phyloP scores from a whole-genome alignment of 2,113 vertebrate species.

The Calidris pugnax region DNA sequence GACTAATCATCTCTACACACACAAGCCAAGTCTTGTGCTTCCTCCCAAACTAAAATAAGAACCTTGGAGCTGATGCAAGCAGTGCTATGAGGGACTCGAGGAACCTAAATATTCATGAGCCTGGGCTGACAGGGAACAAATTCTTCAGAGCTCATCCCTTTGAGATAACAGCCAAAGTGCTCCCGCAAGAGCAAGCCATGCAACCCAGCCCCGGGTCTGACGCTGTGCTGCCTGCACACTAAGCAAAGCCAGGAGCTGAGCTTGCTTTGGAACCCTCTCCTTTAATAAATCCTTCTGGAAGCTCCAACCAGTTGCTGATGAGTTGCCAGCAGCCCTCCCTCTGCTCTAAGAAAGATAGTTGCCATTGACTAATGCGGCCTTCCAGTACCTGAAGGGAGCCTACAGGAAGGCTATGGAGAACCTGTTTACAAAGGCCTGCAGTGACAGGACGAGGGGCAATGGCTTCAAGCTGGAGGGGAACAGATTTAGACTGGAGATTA shows the following conservation, averaged over 20 bases:
- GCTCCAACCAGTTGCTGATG: neutral
- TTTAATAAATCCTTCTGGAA: neutral
- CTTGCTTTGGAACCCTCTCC: neutral
- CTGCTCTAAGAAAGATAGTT: neutral
- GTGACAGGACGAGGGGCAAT: no score
- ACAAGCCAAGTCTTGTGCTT: neutral
- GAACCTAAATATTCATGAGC: slow-evolving; percentile 48
- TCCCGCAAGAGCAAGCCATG: neutral
- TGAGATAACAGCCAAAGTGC: slow-evolving; percentile 13
- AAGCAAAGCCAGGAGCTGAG: neutral
- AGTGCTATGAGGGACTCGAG: neutral
- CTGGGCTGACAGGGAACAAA: slow-evolving; percentile 6
- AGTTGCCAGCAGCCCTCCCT: neutral
- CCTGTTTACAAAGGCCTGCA: no score
- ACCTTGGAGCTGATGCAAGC: slow-evolving; percentile 23
- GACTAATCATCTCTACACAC: neutral
- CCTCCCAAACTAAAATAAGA: slow-evolving; percentile 33
- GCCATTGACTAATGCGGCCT: no score
- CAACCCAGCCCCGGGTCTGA: neutral
- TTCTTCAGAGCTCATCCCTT: slow-evolving; percentile 23
- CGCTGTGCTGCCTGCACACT: accelerated
- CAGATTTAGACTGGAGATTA: no score
- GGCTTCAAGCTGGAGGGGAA: no score
- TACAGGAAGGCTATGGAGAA: no score
- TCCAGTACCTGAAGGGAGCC: no score